These are phyloP conservation scores for Erethizon dorsatum DNA, from an alignment of 2,797 vertebrate genomes.

Conservation along the genomic window DNA sequence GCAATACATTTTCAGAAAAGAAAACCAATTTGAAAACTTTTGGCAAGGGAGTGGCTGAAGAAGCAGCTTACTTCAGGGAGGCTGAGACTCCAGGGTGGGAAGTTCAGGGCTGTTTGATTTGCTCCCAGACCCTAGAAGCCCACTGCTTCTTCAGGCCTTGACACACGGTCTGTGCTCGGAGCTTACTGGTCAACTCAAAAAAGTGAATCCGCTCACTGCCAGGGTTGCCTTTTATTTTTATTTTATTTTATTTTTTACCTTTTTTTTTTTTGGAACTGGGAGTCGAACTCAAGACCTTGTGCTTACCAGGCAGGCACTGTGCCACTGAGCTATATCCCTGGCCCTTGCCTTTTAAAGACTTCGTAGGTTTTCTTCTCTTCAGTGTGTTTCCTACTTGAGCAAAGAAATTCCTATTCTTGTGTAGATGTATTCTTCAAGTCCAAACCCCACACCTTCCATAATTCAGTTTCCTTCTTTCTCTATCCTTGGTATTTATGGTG, in stretches of 20 bases:
- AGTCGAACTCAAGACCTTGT: no score
- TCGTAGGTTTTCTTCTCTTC: slow-evolving; percentile 11
- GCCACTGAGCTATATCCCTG: no score
- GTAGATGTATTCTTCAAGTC: neutral
- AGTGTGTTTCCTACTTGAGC: neutral
- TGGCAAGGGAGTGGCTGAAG: neutral
- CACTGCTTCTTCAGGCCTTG: neutral
- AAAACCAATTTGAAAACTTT: neutral
- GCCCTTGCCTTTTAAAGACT: slow-evolving; percentile 2
- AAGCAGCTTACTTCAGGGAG: neutral
- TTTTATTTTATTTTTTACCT: no score
- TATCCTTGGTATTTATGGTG: neutral
- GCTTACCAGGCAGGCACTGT: no score
- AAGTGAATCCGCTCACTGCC: neutral
- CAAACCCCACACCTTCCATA: neutral
- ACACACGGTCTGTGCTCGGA: neutral
- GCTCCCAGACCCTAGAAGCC: neutral
- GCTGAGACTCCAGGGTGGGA: neutral
- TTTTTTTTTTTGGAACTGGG: no score
- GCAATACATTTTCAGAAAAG: slow-evolving; percentile 1
- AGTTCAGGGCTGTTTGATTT: neutral
- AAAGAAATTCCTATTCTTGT: neutral
- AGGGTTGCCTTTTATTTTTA: neutral
- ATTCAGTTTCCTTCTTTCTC: neutral
- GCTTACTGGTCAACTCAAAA: neutral